phyloP scores from a whole-genome alignment of 2,113 vertebrate species.

The Chamaetylas fuelleborni region DNA sequence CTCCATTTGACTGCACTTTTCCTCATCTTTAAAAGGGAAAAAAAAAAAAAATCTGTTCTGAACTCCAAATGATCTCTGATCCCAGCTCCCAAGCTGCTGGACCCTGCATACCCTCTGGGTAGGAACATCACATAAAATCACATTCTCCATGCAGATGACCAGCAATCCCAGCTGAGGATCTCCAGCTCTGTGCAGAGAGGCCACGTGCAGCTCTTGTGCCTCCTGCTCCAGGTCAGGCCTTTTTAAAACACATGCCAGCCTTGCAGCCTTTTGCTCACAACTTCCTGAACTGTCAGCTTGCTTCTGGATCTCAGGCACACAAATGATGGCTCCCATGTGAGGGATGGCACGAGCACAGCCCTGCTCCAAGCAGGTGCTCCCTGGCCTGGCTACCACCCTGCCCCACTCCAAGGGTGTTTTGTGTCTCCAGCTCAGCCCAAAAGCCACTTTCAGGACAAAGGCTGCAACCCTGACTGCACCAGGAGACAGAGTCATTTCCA shows the following conservation, averaged over 20 bases:
- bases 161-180: not conserved
- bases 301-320: not conserved
- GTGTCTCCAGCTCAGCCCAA: not conserved
- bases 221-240: not conserved
- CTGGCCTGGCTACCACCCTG: not conserved
- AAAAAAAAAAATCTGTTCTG: not conserved
- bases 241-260: not conserved
- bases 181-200: not conserved
- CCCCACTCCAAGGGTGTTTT: too few relatives aligned
- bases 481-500: not conserved
- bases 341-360: not conserved
- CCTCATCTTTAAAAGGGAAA: not conserved
- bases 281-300: not conserved
- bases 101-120: not conserved
- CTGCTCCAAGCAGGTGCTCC: not conserved
- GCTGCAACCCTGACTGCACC: not conserved
- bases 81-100: not conserved
- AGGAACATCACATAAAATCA: not conserved
- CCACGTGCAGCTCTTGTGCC: not conserved
- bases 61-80: not conserved
- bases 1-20: not conserved
- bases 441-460: not conserved
- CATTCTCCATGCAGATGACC: not conserved
- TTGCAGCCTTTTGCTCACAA: not conserved
- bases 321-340: accelerated